These are phyloP conservation scores for Graphium colonna DNA, from an alignment of 2,888 invertebrate genomes.

Conservation along the genomic window DNA sequence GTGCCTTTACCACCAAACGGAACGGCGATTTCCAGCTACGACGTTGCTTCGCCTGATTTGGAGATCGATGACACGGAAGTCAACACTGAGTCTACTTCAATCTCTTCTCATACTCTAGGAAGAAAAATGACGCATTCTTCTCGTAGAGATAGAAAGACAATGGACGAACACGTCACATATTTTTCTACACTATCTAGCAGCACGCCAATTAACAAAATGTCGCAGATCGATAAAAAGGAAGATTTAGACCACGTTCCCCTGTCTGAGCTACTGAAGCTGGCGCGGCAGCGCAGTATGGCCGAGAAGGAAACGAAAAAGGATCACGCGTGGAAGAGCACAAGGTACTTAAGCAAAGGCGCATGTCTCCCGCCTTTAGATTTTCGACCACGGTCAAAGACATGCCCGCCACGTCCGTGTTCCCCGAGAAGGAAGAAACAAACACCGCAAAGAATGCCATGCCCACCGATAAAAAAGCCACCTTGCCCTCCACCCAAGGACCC, in stretches of 20 bases:
- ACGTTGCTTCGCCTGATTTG: not conserved
- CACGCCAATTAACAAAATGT: not conserved
- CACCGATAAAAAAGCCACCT: slow-evolving; percentile 8
- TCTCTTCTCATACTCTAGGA: too few species aligned
- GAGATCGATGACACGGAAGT: too few species aligned
- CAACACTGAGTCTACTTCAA: not conserved
- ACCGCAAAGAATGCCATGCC: not conserved
- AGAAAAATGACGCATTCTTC: too few species aligned
- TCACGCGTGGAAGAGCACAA: not conserved
- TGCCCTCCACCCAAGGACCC: slow-evolving; percentile 23
- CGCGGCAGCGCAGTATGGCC: slow-evolving; percentile 39
- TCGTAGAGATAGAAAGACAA: not conserved
- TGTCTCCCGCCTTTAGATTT: slow-evolving; percentile 20
- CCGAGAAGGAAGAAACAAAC: not conserved
- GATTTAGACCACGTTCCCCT: slow-evolving; percentile 34
- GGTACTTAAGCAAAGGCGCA: slow-evolving; percentile 12
- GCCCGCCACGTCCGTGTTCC: slow-evolving; percentile 24
- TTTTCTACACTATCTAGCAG: not conserved
- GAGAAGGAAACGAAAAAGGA: slow-evolving; percentile 10
- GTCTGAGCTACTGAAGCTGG: slow-evolving; percentile 45
- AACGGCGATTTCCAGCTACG: slow-evolving; percentile 12
- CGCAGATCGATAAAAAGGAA: not conserved
- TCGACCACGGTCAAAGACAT: not conserved
- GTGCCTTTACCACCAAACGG: slow-evolving; percentile 5
- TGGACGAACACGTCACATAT: not conserved